These are phyloP conservation scores for Drosophila meridiana DNA, from an alignment of 2,888 invertebrate species.

Conservation along the genomic window DNA sequence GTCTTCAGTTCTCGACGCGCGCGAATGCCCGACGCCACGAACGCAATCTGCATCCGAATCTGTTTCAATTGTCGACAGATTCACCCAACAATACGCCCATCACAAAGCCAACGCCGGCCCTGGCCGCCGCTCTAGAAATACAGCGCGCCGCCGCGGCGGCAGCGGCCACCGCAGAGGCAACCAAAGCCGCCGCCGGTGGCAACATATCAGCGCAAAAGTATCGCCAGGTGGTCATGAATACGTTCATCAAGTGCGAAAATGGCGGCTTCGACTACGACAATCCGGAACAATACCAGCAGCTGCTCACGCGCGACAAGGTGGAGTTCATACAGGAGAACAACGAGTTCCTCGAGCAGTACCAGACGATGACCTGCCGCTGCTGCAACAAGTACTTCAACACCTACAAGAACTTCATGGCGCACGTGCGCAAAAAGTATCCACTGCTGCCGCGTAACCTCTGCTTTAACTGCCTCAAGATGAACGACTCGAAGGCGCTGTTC, in stretches of 20 bases:
- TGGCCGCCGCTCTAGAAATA: conserved; percentile 81
- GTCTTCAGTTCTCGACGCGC: conserved; percentile 84
- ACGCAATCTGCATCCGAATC: conserved; percentile 84
- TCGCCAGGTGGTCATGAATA: conserved; percentile 79
- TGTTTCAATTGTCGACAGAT: conserved; percentile 76
- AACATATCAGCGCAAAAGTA: conserved; percentile 79
- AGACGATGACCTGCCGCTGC: conserved; percentile 85
- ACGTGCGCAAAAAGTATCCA: conserved; percentile 85
- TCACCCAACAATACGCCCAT: conserved; percentile 74
- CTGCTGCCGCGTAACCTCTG: conserved; percentile 84
- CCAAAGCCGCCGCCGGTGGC: conserved; percentile 71
- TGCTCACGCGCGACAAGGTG: conserved; percentile 83
- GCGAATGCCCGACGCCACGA: conserved; percentile 85
- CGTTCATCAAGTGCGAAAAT: conserved; percentile 77
- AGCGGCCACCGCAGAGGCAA: conserved; percentile 72
- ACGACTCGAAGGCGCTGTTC: conserved; percentile 85
- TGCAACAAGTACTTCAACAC: conserved; percentile 84
- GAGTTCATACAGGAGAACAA: conserved; percentile 83
- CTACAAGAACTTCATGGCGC: conserved; percentile 85
- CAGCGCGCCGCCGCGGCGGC: conserved; percentile 77
- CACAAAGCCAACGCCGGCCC: conserved; percentile 80
- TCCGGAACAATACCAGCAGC: conserved; percentile 84
- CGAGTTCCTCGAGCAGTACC: conserved; percentile 85
- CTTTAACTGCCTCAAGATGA: conserved; percentile 85
- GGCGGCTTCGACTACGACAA: conserved; percentile 84